These are phyloP conservation scores for Ptycholaimellus sp. DNA, from an alignment of 2,888 invertebrate genomes.

Conservation along the genomic window DNA sequence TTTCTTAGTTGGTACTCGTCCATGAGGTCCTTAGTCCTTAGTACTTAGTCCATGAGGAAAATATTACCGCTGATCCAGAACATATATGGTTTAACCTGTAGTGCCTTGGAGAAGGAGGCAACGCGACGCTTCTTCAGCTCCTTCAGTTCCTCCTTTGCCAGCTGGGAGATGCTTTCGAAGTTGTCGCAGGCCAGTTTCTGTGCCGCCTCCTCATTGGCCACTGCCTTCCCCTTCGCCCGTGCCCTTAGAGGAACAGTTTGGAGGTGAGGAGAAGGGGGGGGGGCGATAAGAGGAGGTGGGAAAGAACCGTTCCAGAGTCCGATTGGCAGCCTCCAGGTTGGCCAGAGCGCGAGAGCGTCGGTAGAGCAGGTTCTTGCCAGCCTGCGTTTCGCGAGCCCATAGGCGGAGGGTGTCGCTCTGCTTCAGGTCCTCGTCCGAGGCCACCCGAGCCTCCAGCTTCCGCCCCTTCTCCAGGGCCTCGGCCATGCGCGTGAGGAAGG, in stretches of 20 bases:
- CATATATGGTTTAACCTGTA: no score
- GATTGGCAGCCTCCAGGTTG: constrained; percentile 83
- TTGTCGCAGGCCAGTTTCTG: constrained; percentile 79
- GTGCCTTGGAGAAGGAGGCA: no score
- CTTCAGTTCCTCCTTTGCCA: constrained; percentile 68
- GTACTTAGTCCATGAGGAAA: no score
- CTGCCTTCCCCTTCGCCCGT: no score
- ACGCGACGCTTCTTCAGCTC: no score
- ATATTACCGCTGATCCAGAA: no score
- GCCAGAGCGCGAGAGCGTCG: constrained; percentile 68
- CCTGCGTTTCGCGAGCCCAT: constrained; percentile 86
- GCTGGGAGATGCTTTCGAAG: constrained; percentile 82
- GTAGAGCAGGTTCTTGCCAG: constrained; percentile 76
- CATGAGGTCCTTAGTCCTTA: no score
- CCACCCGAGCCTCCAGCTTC: constrained; percentile 83
- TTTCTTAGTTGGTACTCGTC: no score
- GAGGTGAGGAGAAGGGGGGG: no score
- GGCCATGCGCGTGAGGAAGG: constrained; percentile 54
- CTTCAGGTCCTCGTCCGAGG: constrained; percentile 91
- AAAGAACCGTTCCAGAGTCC: constrained; percentile 80
- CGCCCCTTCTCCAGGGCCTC: constrained; percentile 71
- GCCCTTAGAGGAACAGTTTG: no score
- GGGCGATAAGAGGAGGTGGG: no score
- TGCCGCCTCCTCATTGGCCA: no score
- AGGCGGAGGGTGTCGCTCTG: constrained; percentile 76